phyloP scores from a whole-genome alignment of 2,888 invertebrate genomes.

The Lutraria lutraria region DNA sequence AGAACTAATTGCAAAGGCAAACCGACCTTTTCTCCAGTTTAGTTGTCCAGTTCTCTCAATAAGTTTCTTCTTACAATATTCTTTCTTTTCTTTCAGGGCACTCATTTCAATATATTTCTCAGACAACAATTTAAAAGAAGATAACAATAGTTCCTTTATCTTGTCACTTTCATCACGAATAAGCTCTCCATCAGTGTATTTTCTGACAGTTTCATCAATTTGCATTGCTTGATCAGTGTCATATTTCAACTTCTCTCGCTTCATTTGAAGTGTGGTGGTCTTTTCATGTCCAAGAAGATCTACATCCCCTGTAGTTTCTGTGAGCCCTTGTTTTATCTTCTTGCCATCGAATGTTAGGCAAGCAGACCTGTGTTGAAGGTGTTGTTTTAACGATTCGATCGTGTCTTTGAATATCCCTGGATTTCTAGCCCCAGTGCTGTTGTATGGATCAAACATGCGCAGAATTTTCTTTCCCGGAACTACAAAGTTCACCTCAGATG shows the following conservation, averaged over 20 bases:
- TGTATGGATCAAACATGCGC: constrained; percentile 41
- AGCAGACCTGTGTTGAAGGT: constrained; percentile 39
- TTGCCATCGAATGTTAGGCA: constrained; percentile 68
- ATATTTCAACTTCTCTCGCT: constrained; percentile 27
- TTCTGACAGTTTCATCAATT: no score
- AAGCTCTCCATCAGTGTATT: no score
- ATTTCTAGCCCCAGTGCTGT: constrained; percentile 27
- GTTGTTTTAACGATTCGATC: constrained; percentile 15
- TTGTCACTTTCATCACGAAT: no score
- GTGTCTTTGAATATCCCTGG: constrained; percentile 50
- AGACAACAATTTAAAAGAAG: no score
- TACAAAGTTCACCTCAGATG: constrained; percentile 57
- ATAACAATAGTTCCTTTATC: no score
- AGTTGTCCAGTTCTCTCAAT: constrained; percentile 53
- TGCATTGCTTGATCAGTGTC: no score
- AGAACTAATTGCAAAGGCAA: constrained; percentile 50
- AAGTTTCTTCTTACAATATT: constrained; percentile 57
- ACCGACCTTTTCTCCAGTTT: constrained; percentile 55
- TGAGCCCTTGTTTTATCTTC: constrained; percentile 64
- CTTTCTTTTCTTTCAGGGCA: constrained; percentile 53
- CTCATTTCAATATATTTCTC: no score
- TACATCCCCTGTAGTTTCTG: constrained; percentile 51
- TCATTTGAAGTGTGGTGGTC: constrained; percentile 31
- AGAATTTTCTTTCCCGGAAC: constrained; percentile 52
- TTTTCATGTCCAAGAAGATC: constrained; percentile 63